Evolutionary conservation across 2,797 vertebrate genomes (phyloP).

Genomic region (Ctenopoma kingsleyae): DNA sequence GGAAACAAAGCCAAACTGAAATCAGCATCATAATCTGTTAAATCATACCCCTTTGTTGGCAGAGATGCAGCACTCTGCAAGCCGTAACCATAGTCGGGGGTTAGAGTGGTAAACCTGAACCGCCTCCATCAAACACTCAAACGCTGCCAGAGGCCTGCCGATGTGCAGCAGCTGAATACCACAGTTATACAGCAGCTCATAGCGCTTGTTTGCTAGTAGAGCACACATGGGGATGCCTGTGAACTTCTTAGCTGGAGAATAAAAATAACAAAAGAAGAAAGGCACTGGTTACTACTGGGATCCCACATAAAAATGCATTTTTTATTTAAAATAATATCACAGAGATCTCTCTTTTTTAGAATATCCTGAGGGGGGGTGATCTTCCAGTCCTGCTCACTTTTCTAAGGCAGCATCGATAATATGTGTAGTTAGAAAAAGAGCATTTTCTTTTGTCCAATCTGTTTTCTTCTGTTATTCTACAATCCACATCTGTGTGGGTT

Average conservation of each 20-base stretch:
- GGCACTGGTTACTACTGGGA: not conserved
- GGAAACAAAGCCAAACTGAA: not conserved
- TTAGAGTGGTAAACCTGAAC: constrained; percentile 98
- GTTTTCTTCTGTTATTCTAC: too few species aligned
- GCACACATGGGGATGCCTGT: constrained; percentile 97
- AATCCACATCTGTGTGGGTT: too few species aligned
- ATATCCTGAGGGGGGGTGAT: too few species aligned
- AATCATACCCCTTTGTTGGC: constrained; percentile 93
- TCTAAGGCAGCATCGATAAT: too few species aligned
- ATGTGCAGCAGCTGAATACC: constrained; percentile 97
- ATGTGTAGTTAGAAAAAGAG: too few species aligned
- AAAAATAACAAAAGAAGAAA: not conserved
- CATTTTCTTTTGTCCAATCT: too few species aligned
- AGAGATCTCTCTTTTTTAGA: too few species aligned
- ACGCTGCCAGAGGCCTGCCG: constrained; percentile 93
- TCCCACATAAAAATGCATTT: too few species aligned
- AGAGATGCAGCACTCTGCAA: constrained; percentile 98
- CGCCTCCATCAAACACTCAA: constrained; percentile 96
- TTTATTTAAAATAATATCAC: too few species aligned
- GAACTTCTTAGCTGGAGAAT: constrained; percentile 89
- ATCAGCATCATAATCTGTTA: not conserved
- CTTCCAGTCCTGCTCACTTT: too few species aligned
- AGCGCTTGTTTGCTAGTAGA: constrained; percentile 94
- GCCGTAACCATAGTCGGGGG: constrained; percentile 95
- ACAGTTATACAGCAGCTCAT: constrained; percentile 97